Evolutionary conservation across 2,113 vertebrate genomes (phyloP).

Genomic region (Zingel zingel): DNA sequence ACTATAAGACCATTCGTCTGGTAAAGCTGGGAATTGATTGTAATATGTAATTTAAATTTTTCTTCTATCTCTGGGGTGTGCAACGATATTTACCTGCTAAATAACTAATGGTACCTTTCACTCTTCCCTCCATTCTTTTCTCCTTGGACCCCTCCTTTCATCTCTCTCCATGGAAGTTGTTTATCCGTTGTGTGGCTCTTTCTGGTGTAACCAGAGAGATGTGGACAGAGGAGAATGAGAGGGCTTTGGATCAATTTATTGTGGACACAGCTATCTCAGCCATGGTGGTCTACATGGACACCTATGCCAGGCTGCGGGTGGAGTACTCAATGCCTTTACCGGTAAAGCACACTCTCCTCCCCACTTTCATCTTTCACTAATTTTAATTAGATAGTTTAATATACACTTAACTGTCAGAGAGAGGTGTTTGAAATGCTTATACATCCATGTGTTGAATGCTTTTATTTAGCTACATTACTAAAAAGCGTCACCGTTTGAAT

Average conservation of each 20-base stretch:
- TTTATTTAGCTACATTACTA: neutral
- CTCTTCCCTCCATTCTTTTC: neutral
- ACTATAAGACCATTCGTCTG: slow-evolving; percentile 25
- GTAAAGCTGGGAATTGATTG: slow-evolving; percentile 33
- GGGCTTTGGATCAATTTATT: slow-evolving; percentile 82
- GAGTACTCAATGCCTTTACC: slow-evolving; percentile 80
- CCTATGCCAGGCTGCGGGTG: slow-evolving; percentile 58
- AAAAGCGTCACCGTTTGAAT: neutral
- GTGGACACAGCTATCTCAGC: slow-evolving; percentile 76
- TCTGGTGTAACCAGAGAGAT: slow-evolving; percentile 75
- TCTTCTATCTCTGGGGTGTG: neutral
- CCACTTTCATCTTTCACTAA: neutral
- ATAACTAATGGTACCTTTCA: neutral
- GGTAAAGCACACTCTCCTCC: slow-evolving; percentile 68
- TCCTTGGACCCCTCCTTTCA: neutral
- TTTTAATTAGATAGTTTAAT: neutral
- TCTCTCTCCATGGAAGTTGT: slow-evolving; percentile 56
- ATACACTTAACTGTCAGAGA: neutral
- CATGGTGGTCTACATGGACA: slow-evolving; percentile 71
- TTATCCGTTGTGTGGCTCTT: slow-evolving; percentile 66
- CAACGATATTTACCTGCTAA: neutral
- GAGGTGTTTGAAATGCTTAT: too few relatives aligned
- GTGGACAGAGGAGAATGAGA: slow-evolving; percentile 83
- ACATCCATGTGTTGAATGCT: too few relatives aligned
- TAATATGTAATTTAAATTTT: neutral